Percentiles rank a stretch among this genome's conserved stretches.
phyloP scores from a whole-genome alignment of 1,140 invertebrate genomes.

The Euglossa dilemma region DNA sequence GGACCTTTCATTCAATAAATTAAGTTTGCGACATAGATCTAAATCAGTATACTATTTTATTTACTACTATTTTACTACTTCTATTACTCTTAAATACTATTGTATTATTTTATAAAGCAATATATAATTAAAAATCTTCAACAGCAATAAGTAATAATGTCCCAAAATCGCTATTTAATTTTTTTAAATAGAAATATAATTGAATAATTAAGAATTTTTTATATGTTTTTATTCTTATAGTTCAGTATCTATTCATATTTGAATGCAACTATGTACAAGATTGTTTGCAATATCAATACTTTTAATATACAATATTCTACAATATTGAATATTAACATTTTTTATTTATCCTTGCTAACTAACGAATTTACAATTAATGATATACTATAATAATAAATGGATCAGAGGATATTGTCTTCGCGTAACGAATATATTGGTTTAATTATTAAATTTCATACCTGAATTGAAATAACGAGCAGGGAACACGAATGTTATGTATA shows the following conservation, averaged over 20 bases:
- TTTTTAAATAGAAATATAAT: neutral
- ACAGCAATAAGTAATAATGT: neutral
- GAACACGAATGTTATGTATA: neutral
- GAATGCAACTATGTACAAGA: neutral
- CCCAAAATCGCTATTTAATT: neutral
- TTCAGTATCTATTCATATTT: neutral
- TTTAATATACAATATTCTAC: neutral
- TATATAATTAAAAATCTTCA: neutral
- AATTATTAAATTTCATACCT: slow-evolving; percentile 20
- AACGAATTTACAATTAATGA: slow-evolving; percentile 4
- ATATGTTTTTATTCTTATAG: neutral
- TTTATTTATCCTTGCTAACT: neutral
- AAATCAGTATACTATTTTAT: too few relatives aligned
- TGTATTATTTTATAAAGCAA: neutral
- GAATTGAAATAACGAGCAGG: neutral
- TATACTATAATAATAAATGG: neutral
- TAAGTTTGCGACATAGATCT: neutral
- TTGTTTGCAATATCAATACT: neutral
- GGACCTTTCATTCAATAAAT: neutral
- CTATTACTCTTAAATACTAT: too few relatives aligned
- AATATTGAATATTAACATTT: neutral
- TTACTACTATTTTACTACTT: too few relatives aligned
- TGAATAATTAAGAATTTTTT: neutral
- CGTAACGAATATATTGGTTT: neutral
- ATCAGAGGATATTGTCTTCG: neutral